Percentiles rank a stretch among this genome's conserved stretches.
Evolutionary conservation across 2,888 invertebrate genomes (phyloP).

Genomic region (Noctuana brunneofusca): DNA sequence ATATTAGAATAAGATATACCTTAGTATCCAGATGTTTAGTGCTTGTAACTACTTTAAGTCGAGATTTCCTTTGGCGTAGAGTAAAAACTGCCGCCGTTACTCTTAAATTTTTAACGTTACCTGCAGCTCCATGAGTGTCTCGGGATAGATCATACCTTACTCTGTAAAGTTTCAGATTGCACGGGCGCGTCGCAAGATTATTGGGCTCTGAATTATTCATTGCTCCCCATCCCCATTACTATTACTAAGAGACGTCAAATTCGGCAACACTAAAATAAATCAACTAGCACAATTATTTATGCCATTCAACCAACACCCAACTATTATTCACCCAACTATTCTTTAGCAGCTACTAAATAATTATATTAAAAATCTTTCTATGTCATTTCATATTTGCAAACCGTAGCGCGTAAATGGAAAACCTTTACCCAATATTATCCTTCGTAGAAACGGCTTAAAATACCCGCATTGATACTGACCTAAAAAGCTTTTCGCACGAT

Average conservation of each 20-base stretch:
- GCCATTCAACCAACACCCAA: not conserved
- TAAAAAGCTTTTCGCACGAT: slow-evolving; percentile 25
- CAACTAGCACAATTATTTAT: not conserved
- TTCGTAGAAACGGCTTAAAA: not conserved
- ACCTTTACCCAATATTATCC: not conserved
- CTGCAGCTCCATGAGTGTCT: no score
- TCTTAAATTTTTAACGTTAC: not conserved
- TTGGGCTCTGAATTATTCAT: slow-evolving; percentile 28
- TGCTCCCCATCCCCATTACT: not conserved
- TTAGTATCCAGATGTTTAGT: no score
- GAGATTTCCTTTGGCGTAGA: no score
- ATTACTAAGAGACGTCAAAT: not conserved
- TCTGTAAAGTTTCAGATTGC: slow-evolving; percentile 24
- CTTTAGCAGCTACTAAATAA: not conserved
- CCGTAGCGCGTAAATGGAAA: not conserved
- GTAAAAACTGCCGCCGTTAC: no score
- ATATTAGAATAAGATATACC: no score
- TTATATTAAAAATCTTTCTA: not conserved
- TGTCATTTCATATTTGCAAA: not conserved
- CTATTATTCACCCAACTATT: not conserved
- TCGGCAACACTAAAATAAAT: not conserved
- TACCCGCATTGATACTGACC: slow-evolving; percentile 14
- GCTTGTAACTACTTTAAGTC: no score
- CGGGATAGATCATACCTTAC: not conserved
- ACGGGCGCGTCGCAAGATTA: slow-evolving; percentile 22